Evolutionary conservation across 2,888 invertebrate species (phyloP).

Genomic region (Thelaira solivaga): DNA sequence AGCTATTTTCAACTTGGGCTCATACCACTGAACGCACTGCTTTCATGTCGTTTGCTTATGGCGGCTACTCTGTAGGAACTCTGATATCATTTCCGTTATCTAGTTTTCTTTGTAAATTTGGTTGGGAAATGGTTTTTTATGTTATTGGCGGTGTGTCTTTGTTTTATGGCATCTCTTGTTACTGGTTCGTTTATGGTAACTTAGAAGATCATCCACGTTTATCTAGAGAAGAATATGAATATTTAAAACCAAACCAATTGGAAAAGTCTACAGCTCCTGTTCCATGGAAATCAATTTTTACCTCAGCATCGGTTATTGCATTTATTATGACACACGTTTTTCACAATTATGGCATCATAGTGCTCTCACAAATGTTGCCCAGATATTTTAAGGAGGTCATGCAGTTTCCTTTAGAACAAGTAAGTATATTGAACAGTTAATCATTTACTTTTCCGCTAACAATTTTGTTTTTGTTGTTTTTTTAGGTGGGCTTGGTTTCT

Average conservation of each 20-base stretch:
- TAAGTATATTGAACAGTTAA: slow-evolving; percentile 64
- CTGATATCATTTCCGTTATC: slow-evolving; percentile 79
- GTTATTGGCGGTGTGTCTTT: slow-evolving; percentile 74
- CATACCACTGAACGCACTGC: slow-evolving; percentile 76
- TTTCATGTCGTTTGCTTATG: slow-evolving; percentile 76
- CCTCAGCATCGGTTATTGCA: slow-evolving; percentile 77
- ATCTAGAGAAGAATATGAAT: slow-evolving; percentile 74
- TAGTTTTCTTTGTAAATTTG: slow-evolving; percentile 79
- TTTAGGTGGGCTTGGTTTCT: slow-evolving; percentile 69
- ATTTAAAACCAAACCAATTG: slow-evolving; percentile 65
- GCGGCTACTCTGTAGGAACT: slow-evolving; percentile 77
- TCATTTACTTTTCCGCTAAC: neutral
- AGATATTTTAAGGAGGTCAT: slow-evolving; percentile 77
- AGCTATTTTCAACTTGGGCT: slow-evolving; percentile 76
- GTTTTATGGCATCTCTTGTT: slow-evolving; percentile 66
- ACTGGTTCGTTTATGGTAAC: slow-evolving; percentile 77
- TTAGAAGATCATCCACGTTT: slow-evolving; percentile 80
- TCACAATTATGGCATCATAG: slow-evolving; percentile 77
- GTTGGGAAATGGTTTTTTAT: slow-evolving; percentile 82
- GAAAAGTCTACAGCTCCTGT: slow-evolving; percentile 67
- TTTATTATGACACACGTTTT: slow-evolving; percentile 78
- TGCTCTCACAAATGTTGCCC: slow-evolving; percentile 75
- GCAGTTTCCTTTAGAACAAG: slow-evolving; percentile 75
- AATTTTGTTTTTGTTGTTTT: neutral
- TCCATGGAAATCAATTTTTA: slow-evolving; percentile 78